phyloP scores from a whole-genome alignment of 2,113 vertebrate species.

The Corvus cornix region DNA sequence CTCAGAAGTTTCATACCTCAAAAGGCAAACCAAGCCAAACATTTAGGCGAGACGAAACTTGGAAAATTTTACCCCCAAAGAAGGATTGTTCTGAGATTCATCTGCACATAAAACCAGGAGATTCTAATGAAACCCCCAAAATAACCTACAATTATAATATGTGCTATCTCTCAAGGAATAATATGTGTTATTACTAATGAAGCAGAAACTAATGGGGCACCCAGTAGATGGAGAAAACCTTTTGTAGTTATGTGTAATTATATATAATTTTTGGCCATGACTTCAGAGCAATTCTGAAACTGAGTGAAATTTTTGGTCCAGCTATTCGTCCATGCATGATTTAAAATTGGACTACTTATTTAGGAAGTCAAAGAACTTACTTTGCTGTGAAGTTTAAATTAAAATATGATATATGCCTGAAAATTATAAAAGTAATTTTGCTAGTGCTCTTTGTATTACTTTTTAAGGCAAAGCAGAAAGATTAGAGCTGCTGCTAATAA shows the following conservation, averaged over 20 bases:
- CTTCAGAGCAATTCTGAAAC: slow-evolving; percentile 34
- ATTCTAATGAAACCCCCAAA: background rate
- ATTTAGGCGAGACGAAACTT: background rate
- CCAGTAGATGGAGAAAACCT: background rate
- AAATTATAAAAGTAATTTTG: slow-evolving; percentile 1
- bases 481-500: background rate
- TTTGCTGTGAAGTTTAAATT: background rate
- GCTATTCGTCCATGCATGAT: background rate
- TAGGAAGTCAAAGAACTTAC: background rate
- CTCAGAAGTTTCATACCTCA: slow-evolving; percentile 1
- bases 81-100: background rate
- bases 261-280: slow-evolving; percentile 19
- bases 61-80: slow-evolving; percentile 12
- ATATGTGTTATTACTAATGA: background rate
- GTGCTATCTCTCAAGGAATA: slow-evolving; percentile 3
- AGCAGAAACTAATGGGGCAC: background rate
- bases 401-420: background rate
- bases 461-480: background rate
- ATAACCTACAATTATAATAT: slow-evolving; percentile 36
- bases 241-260: slow-evolving; percentile 38
- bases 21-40: slow-evolving; percentile 19
- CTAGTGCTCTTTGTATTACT: background rate
- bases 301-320: slow-evolving; percentile 4
- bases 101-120: background rate
- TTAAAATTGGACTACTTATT: background rate